Conservation (phyloP, 2,888 invertebrate species). For the Apamea monoglypha region DNA sequence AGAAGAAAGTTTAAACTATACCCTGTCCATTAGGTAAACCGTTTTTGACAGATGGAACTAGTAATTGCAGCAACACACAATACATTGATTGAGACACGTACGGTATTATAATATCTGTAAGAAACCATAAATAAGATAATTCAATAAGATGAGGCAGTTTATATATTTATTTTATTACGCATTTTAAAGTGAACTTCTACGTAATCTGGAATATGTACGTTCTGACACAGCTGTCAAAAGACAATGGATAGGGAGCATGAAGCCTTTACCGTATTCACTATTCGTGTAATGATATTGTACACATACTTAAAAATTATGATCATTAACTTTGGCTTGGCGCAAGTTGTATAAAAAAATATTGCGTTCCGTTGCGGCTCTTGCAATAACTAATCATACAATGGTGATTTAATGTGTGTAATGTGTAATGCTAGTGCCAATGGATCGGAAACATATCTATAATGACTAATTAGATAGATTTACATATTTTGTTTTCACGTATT, state of each 20-base stretch:
- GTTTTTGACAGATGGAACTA: no score
- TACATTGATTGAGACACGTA: no score
- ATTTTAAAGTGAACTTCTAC: no score
- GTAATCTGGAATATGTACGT: no score
- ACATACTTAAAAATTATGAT: constrained; percentile 31
- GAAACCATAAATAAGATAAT: no score
- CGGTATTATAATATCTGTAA: no score
- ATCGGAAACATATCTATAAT: not conserved
- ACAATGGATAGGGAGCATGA: not conserved
- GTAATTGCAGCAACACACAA: no score
- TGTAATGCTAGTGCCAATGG: constrained; percentile 2
- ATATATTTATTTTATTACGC: no score
- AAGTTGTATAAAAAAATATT: constrained; percentile 27
- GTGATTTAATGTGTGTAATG: constrained; percentile 1
- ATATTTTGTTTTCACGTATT: not conserved
- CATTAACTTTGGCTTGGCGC: constrained; percentile 22
- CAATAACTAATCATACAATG: constrained; percentile 20
- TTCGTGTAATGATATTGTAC: constrained; percentile 16
- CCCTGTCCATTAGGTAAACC: no score
- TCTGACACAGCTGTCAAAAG: no score
- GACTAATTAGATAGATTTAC: not conserved
- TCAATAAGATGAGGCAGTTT: no score
- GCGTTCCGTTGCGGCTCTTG: constrained; percentile 10
- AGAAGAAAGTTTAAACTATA: no score
- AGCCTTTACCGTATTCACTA: constrained; percentile 14